These are phyloP conservation scores for Leptinotarsa haldemani DNA, from an alignment of 2,888 invertebrate genomes.

Conservation along the genomic window DNA sequence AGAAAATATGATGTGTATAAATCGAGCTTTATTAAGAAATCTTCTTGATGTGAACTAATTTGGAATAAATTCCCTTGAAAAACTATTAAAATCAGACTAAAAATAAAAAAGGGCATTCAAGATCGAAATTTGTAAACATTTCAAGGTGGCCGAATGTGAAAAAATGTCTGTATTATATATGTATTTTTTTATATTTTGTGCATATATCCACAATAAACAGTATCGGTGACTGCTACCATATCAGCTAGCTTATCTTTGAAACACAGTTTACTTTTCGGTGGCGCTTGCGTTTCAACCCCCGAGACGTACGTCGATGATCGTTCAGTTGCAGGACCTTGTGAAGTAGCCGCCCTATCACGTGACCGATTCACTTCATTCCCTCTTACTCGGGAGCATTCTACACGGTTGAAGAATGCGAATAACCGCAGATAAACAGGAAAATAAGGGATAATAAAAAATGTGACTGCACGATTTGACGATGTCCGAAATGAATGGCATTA, in stretches of 20 bases:
- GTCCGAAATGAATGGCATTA: conserved; percentile 30
- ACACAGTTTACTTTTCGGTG: conserved; percentile 24
- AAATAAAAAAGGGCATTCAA: too few species aligned
- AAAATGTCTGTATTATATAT: too few species aligned
- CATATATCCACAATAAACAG: too few species aligned
- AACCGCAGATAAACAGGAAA: conserved; percentile 51
- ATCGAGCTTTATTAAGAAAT: too few species aligned
- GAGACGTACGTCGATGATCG: conserved; percentile 49
- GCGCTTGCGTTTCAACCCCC: conserved; percentile 48
- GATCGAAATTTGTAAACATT: too few species aligned
- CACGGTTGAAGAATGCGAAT: conserved; percentile 53
- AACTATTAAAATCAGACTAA: too few species aligned
- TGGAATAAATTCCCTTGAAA: too few species aligned
- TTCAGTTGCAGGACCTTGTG: conserved; percentile 44
- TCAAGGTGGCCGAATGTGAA: too few species aligned
- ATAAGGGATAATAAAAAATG: conserved; percentile 42
- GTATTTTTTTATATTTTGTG: too few species aligned
- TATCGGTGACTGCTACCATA: too few species aligned
- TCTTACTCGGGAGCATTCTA: conserved; percentile 44
- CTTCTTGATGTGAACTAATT: too few species aligned
- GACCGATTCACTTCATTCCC: conserved; percentile 54
- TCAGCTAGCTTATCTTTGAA: conserved; percentile 16
- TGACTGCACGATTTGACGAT: conserved; percentile 25
- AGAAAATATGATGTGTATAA: too few species aligned
- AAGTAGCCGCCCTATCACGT: conserved; percentile 59